These are phyloP conservation scores for Lerema accius DNA, from an alignment of 1,140 invertebrate species.

Conservation along the genomic window DNA sequence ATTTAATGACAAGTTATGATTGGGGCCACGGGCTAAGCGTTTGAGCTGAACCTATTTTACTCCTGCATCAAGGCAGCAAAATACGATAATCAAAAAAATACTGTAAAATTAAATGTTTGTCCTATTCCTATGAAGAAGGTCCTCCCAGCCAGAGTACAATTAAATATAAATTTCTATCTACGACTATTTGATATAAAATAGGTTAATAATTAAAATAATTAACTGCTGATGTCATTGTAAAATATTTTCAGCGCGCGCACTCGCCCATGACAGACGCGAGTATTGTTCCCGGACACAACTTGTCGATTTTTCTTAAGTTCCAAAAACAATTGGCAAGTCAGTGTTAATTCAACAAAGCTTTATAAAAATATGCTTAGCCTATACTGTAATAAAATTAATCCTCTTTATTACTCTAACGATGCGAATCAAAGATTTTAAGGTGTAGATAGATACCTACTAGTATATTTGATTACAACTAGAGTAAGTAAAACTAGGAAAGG, in stretches of 20 bases:
- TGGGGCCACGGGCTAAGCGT: constrained; percentile 25
- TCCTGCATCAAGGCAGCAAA: constrained; percentile 12
- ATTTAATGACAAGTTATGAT: constrained; percentile 37
- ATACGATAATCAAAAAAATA: background rate
- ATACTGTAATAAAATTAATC: constrained; percentile 52
- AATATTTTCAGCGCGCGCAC: constrained; percentile 1
- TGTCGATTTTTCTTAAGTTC: constrained; percentile 36
- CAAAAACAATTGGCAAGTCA: constrained; percentile 33
- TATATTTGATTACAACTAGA: constrained; percentile 31
- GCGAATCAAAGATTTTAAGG: constrained; percentile 13
- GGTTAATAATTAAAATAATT: constrained; percentile 1
- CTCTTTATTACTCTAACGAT: constrained; percentile 28
- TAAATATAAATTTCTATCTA: constrained; percentile 4
- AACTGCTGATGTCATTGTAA: constrained; percentile 16
- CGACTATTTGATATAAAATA: constrained; percentile 1
- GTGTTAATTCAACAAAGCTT: constrained; percentile 47
- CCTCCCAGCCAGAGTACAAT: constrained; percentile 34
- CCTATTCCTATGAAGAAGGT: constrained; percentile 6
- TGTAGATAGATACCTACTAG: background rate
- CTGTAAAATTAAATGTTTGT: constrained; percentile 1
- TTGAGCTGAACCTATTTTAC: constrained; percentile 14
- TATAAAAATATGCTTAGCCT: constrained; percentile 62
- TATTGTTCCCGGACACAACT: constrained; percentile 47
- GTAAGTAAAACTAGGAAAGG: constrained; percentile 36
- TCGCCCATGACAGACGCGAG: constrained; percentile 58